A percentile compares a stretch with the other conserved stretches of the same genome.
phyloP scores from a whole-genome alignment of 2,888 invertebrate genomes.

The Parascotia fuliginaria region DNA sequence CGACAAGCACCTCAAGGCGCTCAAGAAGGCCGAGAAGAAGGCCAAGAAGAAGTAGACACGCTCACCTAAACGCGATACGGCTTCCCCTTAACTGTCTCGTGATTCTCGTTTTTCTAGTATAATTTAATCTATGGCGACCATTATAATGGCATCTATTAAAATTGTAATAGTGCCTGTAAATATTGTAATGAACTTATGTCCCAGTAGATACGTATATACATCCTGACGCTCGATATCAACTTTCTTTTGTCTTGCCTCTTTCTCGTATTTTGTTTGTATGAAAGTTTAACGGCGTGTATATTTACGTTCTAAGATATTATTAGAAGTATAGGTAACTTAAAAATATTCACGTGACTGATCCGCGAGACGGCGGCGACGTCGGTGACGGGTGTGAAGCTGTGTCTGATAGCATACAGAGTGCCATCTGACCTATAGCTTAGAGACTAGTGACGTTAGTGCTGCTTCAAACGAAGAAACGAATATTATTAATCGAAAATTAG shows the following conservation, averaged over 20 bases:
- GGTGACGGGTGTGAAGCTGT: slow-evolving; percentile 57
- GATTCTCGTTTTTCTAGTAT: slow-evolving; percentile 32
- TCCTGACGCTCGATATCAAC: slow-evolving; percentile 14
- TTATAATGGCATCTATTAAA: slow-evolving; percentile 30
- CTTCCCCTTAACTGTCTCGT: slow-evolving; percentile 34
- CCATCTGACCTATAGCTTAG: slow-evolving; percentile 83
- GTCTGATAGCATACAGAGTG: slow-evolving; percentile 76
- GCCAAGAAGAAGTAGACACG: slow-evolving; percentile 88
- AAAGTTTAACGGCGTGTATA: slow-evolving; percentile 37
- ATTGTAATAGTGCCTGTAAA: slow-evolving; percentile 33
- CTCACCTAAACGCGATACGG: slow-evolving; percentile 15
- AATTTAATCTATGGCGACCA: slow-evolving; percentile 28
- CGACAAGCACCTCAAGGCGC: slow-evolving; percentile 95
- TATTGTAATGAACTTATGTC: slow-evolving; percentile 22
- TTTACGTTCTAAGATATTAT: slow-evolving; percentile 44
- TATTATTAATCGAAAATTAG: slow-evolving; percentile 78
- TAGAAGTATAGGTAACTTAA: slow-evolving; percentile 33
- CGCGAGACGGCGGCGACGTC: slow-evolving; percentile 37
- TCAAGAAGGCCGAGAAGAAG: slow-evolving; percentile 94
- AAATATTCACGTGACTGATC: slow-evolving; percentile 47
- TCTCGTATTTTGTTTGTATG: slow-evolving; percentile 9
- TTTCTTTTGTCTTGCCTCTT: slow-evolving; percentile 31
- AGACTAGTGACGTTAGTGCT: slow-evolving; percentile 75
- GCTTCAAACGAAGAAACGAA: slow-evolving; percentile 82
- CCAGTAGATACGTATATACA: slow-evolving; percentile 20